These are phyloP conservation scores for Brachycybe producta DNA, from an alignment of 2,888 invertebrate species.

Conservation along the genomic window DNA sequence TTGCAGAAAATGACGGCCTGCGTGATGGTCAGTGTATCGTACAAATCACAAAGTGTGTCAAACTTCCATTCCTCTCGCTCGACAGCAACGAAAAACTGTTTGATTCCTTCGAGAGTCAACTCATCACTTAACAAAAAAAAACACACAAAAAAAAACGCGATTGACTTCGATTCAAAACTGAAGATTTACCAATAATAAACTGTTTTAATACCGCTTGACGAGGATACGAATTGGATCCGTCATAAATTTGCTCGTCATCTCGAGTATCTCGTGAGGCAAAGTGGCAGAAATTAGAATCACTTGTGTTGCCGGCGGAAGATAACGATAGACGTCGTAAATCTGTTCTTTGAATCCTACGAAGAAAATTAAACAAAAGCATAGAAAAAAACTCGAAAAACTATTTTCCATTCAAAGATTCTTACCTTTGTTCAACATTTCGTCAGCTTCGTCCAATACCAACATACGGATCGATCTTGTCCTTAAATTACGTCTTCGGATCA, in stretches of 20 bases:
- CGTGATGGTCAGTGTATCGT: conserved; percentile 96
- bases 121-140: conserved; percentile 49
- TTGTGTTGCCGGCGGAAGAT: conserved; percentile 92
- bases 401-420: conserved; percentile 9
- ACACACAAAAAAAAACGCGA: conserved; percentile 25
- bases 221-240: conserved; percentile 96
- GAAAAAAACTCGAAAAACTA: too few species aligned
- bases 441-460: conserved; percentile 95
- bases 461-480: conserved; percentile 88
- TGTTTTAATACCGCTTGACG: conserved; percentile 74
- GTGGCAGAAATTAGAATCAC: conserved; percentile 95
- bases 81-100: conserved; percentile 98
- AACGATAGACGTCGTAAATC: conserved; percentile 97
- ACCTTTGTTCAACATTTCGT: conserved; percentile 97
- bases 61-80: conserved; percentile 99
- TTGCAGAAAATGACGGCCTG: conserved; percentile 99
- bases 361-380: neutral
- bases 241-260: conserved; percentile 99
- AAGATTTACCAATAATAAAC: neutral
- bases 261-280: conserved; percentile 94
- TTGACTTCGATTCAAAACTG: conserved; percentile 75
- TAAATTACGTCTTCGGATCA: conserved; percentile 72
- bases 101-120: conserved; percentile 97
- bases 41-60: conserved; percentile 94
- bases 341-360: conserved; percentile 81